A percentile compares a stretch with the other conserved stretches of the same genome.
Conservation (phyloP, 2,888 invertebrate species). For the Brachyopa scutellaris region DNA sequence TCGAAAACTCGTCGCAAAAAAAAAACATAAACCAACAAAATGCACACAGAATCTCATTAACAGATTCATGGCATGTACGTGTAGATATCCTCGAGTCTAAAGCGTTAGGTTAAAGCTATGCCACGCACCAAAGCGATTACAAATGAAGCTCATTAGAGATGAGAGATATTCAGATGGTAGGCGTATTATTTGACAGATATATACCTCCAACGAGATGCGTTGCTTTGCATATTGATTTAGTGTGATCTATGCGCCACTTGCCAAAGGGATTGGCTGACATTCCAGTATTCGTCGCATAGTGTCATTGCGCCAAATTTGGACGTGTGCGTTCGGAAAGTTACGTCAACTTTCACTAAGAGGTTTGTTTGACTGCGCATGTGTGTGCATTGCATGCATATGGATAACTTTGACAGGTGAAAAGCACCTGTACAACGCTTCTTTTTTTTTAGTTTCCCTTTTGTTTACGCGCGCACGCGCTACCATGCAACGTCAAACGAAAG, state of each 20-base stretch:
- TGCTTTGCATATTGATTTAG: conserved; percentile 55
- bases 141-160: conserved; percentile 61
- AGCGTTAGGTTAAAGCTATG: conserved; percentile 44
- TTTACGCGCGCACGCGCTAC: conserved; percentile 19
- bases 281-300: conserved; percentile 9
- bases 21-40: no score
- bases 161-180: conserved; percentile 47
- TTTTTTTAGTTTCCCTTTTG: conserved; percentile 68
- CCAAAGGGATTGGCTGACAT: conserved; percentile 55
- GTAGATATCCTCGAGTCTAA: conserved; percentile 18
- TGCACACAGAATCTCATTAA: conserved; percentile 7
- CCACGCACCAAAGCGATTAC: conserved; percentile 48
- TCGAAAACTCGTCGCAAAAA: neutral
- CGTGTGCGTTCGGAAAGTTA: conserved; percentile 51
- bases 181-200: conserved; percentile 40
- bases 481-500: conserved; percentile 33
- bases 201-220: conserved; percentile 34
- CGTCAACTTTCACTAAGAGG: conserved; percentile 70
- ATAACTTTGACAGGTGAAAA: conserved; percentile 65
- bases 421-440: conserved; percentile 53
- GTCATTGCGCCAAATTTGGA: conserved; percentile 62
- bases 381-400: conserved; percentile 61
- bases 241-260: conserved; percentile 30
- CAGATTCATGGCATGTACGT: conserved; percentile 38
- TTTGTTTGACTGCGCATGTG: conserved; percentile 40